Percentiles rank a stretch among this genome's conserved stretches.
Evolutionary conservation across 2,113 vertebrate genomes (phyloP).

Genomic region (Brachyistius frenatus): DNA sequence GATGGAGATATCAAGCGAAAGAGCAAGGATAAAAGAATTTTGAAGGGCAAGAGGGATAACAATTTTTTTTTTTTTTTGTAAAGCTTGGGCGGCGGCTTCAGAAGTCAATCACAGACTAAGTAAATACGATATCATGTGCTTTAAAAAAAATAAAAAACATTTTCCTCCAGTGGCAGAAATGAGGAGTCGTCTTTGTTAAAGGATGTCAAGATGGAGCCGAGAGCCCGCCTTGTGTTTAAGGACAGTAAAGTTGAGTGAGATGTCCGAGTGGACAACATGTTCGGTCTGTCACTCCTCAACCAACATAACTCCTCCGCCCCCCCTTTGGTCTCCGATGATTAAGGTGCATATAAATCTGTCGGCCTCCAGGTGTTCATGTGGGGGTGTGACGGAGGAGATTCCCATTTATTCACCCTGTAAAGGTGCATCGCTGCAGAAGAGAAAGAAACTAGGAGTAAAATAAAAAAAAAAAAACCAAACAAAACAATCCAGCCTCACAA

Average conservation of each 20-base stretch:
- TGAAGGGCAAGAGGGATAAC: slow-evolving; percentile 56
- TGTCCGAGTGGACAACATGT: neutral
- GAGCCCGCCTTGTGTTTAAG: slow-evolving; percentile 12
- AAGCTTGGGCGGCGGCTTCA: neutral
- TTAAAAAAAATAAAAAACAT: neutral
- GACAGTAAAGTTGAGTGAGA: neutral
- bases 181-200: neutral
- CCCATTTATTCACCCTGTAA: slow-evolving; percentile 23
- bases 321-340: slow-evolving; percentile 7
- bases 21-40: slow-evolving; percentile 46
- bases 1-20: slow-evolving; percentile 28
- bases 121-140: slow-evolving; percentile 13
- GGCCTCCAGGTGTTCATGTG: slow-evolving; percentile 3
- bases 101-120: neutral
- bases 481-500: no score
- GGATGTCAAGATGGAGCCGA: slow-evolving; percentile 24
- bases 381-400: neutral
- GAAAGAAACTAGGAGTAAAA: no score
- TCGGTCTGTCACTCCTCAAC: neutral
- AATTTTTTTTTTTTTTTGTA: neutral
- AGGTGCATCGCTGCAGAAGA: slow-evolving; percentile 20
- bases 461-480: no score
- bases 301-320: slow-evolving; percentile 10
- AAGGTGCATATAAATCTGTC: slow-evolving; percentile 32
- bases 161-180: slow-evolving; percentile 5